Evolutionary conservation across 2,888 invertebrate genomes (phyloP).

Genomic region (Salticus scenicus): DNA sequence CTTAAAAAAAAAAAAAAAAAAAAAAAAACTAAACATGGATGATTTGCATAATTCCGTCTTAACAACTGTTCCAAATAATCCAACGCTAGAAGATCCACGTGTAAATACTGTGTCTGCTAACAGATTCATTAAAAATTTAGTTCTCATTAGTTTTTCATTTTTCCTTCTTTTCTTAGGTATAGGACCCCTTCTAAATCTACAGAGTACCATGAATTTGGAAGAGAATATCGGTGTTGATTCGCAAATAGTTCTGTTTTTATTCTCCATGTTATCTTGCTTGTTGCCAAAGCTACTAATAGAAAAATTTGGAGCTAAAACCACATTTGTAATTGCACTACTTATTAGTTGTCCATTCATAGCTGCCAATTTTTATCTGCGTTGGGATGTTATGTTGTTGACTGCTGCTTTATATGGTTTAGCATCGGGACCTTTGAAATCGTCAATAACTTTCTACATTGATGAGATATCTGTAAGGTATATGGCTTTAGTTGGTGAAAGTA

Average conservation of each 20-base stretch:
- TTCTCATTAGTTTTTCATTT: conserved; percentile 79
- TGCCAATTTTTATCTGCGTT: conserved; percentile 92
- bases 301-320: conserved; percentile 96
- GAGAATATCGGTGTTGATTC: conserved; percentile 93
- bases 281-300: conserved; percentile 91
- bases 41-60: no score
- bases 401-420: conserved; percentile 94
- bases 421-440: conserved; percentile 98
- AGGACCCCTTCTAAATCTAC: conserved; percentile 94
- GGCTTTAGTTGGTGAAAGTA: not conserved
- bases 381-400: conserved; percentile 91
- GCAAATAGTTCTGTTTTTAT: conserved; percentile 91
- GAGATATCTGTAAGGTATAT: conserved; percentile 55
- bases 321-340: conserved; percentile 91
- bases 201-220: conserved; percentile 90
- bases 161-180: conserved; percentile 98
- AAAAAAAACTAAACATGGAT: no score
- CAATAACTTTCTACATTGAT: conserved; percentile 79
- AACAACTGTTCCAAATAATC: no score
- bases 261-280: conserved; percentile 94
- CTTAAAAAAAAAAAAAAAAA: no score
- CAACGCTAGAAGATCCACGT: no score
- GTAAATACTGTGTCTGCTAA: no score
- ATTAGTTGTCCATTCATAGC: conserved; percentile 96
- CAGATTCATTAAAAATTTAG: conserved; percentile 80